These are phyloP conservation scores for Nomada ruficornis DNA, from an alignment of 2,888 invertebrate species.

Conservation along the genomic window DNA sequence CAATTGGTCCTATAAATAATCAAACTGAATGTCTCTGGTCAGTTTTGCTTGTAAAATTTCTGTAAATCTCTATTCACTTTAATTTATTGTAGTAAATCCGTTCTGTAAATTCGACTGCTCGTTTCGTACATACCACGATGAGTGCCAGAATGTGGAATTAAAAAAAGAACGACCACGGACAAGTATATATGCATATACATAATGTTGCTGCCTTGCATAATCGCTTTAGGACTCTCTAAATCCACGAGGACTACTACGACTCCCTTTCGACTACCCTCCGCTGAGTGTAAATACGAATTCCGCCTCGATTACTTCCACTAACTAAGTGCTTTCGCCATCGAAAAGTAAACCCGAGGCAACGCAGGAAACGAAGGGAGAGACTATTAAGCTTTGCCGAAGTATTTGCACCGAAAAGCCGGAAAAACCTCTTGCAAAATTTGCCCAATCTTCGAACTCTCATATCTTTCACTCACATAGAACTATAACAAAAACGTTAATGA, in stretches of 20 bases:
- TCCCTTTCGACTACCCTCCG: constrained; percentile 50
- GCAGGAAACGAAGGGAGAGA: constrained; percentile 5
- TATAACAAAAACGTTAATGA: too few species aligned
- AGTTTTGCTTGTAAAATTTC: too few species aligned
- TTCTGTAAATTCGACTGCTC: not conserved
- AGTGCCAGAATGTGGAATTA: too few species aligned
- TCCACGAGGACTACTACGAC: constrained; percentile 23
- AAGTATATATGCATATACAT: not conserved
- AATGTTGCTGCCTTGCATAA: constrained; percentile 12
- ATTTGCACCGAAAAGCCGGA: too few species aligned
- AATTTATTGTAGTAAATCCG: not conserved
- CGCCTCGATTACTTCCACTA: constrained; percentile 53
- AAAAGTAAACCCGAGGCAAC: constrained; percentile 41
- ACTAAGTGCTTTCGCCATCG: constrained; percentile 47
- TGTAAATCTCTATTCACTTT: too few species aligned
- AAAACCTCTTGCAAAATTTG: too few species aligned
- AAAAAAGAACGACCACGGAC: not conserved
- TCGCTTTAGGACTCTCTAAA: constrained; percentile 43
- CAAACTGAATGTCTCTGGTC: too few species aligned
- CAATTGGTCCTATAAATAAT: too few species aligned
- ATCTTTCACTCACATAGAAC: too few species aligned
- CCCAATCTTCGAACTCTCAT: too few species aligned
- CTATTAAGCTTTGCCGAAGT: constrained; percentile 5
- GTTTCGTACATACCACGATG: too few species aligned
- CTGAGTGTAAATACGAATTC: constrained; percentile 49